Evolutionary conservation across 1,140 invertebrate genomes (phyloP).

Genomic region (Pachyrhynchus sulphureomaculatus): DNA sequence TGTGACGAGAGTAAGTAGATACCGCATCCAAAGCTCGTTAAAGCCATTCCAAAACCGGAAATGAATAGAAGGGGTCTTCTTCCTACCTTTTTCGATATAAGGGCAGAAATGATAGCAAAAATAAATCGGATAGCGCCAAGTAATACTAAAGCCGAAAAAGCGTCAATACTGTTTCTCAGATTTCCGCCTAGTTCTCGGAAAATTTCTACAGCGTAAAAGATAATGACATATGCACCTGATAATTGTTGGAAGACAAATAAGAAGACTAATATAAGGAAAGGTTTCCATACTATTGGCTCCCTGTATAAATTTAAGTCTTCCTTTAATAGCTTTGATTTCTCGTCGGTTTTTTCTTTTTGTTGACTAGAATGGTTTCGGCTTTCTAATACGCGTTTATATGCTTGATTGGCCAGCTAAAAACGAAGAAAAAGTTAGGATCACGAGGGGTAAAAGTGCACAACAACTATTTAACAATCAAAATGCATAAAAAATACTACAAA

Average conservation of each 20-base stretch:
- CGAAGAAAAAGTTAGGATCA: too few species aligned
- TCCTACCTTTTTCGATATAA: conserved; percentile 57
- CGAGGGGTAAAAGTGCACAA: too few species aligned
- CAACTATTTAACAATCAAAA: too few species aligned
- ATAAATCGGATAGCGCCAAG: conserved; percentile 57
- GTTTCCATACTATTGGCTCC: conserved; percentile 54
- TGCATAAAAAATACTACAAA: too few species aligned
- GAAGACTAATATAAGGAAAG: conserved; percentile 54
- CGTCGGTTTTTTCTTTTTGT: conserved; percentile 2
- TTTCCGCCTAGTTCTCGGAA: conserved; percentile 55
- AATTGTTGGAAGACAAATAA: conserved; percentile 62
- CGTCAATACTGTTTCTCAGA: conserved; percentile 51
- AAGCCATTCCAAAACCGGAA: conserved; percentile 59
- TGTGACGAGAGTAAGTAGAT: conserved; percentile 51
- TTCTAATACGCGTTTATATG: conserved; percentile 46
- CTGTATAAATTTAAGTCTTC: conserved; percentile 31
- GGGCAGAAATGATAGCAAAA: conserved; percentile 54
- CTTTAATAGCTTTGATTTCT: conserved; percentile 25
- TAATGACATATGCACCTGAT: conserved; percentile 63
- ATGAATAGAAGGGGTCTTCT: conserved; percentile 54
- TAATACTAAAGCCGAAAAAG: conserved; percentile 54
- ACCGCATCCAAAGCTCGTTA: conserved; percentile 57
- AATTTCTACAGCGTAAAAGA: conserved; percentile 67
- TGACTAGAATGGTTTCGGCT: conserved; percentile 10
- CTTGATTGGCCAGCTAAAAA: conserved; percentile 49